phyloP scores from a whole-genome alignment of 2,113 vertebrate genomes.

The Hiodon alosoides region DNA sequence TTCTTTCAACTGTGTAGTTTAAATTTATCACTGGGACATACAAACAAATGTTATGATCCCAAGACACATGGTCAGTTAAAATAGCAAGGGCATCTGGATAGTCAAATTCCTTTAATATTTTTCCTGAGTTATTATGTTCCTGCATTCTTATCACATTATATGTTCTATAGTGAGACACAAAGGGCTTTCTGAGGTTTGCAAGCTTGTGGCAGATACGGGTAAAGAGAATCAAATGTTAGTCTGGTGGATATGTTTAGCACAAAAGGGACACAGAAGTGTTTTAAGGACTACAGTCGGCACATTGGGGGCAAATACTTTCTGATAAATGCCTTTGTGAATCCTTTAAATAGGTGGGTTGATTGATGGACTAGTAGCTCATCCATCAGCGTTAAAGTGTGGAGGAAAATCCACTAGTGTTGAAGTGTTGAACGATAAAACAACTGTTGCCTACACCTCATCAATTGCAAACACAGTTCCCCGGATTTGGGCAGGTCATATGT shows the following conservation, averaged over 20 bases:
- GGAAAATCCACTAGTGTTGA: not conserved
- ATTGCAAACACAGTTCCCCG: not conserved
- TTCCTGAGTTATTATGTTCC: no score
- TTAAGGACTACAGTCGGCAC: not conserved
- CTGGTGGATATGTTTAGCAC: not conserved
- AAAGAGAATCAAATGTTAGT: not conserved
- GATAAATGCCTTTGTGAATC: not conserved
- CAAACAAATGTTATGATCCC: no score
- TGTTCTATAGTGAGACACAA: no score
- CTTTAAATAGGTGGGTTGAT: slow-evolving; percentile 4
- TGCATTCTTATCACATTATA: no score
- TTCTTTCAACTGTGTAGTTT: no score
- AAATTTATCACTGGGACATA: no score
- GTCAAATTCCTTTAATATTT: no score
- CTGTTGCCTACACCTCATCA: slow-evolving; percentile 7
- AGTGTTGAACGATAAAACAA: not conserved
- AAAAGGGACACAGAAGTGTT: not conserved
- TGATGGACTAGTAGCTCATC: not conserved
- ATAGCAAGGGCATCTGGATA: no score
- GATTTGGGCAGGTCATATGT: not conserved
- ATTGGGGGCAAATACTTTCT: not conserved
- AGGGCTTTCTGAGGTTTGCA: no score
- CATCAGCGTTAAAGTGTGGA: not conserved
- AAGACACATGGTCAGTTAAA: no score
- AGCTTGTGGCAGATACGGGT: not conserved